Base-by-base conservation (phyloP, 1,140 invertebrate genomes). In the Paralvinella palmiformis region DNA sequence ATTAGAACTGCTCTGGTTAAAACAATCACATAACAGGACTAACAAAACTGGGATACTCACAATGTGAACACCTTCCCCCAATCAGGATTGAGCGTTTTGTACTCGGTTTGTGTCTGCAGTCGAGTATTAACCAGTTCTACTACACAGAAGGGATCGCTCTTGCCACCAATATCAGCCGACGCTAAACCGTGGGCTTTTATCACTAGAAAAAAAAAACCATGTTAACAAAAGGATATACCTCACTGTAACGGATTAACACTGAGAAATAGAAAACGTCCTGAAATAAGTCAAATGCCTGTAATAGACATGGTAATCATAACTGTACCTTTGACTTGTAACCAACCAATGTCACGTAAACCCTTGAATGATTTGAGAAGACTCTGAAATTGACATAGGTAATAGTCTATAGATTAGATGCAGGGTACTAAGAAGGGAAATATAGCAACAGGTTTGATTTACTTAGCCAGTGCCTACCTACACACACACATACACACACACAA, bases 11-110 rank as follows among this genome's bases (percentile, higher is more conserved):
- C n/a, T n/a, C n/a, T n/a, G n/a, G n/a, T n/a, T n/a, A n/a, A n/a
- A n/a, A n/a, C n/a, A n/a, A n/a, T n/a, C n/a, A n/a, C n/a, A n/a
- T n/a, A n/a, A n/a, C n/a, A n/a, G n/a, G n/a, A n/a, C n/a, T n/a
- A n/a, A n/a, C n/a, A n/a, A n/a, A n/a, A n/a, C n/a, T 33, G 4
- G 35, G 35, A 33, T 60, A 86, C 90, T 89, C 83, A 95, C 92
- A 99, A 97, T 37, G 91, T 95, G 77, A 99, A 99, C 69, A 97
- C 92, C 83, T 98, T 98, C 80, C 97, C 94, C 96, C 96, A 99
- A 65, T 89, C 91, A 0, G 96, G 96, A 55, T 88, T 86, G 2
- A 99, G 82, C 0, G 96, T 99, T 79, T 98, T 98, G 78, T 99
- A 99, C 78, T 98, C 94, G 0, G 96, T 99, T 78, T 98, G 94